phyloP scores from a whole-genome alignment of 1,140 invertebrate genomes.

The Helicoverpa armigera region DNA sequence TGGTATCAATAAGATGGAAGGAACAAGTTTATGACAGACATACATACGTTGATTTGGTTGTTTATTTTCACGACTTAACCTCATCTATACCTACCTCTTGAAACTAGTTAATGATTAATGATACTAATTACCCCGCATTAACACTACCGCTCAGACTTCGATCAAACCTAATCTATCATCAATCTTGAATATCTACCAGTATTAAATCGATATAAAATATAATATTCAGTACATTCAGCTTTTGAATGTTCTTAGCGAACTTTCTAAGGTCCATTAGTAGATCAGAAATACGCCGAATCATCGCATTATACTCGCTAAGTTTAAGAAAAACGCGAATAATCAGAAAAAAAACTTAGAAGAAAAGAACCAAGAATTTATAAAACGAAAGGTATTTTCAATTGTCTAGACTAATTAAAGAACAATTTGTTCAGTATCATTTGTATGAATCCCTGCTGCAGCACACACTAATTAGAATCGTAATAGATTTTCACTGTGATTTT shows the following conservation, averaged over 20 bases:
- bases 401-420: too few relatives aligned
- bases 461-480: too few relatives aligned
- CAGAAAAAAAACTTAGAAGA: not conserved
- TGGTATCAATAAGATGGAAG: too few relatives aligned
- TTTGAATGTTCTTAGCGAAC: not conserved
- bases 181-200: not conserved
- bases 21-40: too few relatives aligned
- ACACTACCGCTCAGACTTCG: not conserved
- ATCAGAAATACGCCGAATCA: conserved; percentile 31
- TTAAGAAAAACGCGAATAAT: not conserved
- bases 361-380: not conserved
- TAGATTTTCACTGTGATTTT: too few relatives aligned
- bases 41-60: too few relatives aligned
- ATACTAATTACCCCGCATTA: conserved; percentile 16
- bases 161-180: conserved; percentile 13
- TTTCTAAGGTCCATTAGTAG: conserved; percentile 22
- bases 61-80: not conserved
- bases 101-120: not conserved
- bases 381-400: not conserved
- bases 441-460: too few relatives aligned
- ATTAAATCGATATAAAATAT: conserved; percentile 9
- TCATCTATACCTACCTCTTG: not conserved
- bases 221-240: not conserved
- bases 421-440: too few relatives aligned
- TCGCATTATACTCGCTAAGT: conserved; percentile 17